Base-by-base conservation (phyloP, 2,797 vertebrate species). In the Syngnathus acus region DNA sequence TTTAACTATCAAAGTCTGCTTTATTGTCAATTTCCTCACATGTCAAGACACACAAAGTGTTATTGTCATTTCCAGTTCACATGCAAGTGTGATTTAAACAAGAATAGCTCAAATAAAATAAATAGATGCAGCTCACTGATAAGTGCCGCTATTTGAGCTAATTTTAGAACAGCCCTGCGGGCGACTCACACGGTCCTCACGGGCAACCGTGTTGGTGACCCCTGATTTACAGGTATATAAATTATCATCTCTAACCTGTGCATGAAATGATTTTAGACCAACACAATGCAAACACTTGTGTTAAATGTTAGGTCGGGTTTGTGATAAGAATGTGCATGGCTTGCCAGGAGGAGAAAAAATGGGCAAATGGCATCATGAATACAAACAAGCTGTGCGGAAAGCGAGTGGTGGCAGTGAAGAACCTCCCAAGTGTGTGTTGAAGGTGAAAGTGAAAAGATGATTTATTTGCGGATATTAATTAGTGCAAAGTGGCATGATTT, bases 381-480 rank as follows among this genome's bases (percentile, higher is more conserved):
- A 43, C 10, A 43, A 39, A 6, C 0, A 40, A n/a, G 59, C n/a
- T 40, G 59, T 61, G 59, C n/a, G 43, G 10, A 59, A 59, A 59
- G 57, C 38, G 14, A 37, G 8, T 53, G n/a, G 4, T 21, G 51
- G 51, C 1, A 9, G 51, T 55, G 23, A 55, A 32, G 23, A 61
- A 61, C 38, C 19, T 61, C n/a, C 23, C 48, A n/a, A n/a, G 19
- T 38, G 16, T 13, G 39, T 47, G 21, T 39, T 5, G 21, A 55
- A n/a, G 11, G 38, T 21, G 32, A 4, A 54, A 23, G 32, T 40
- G 64, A 40, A 42, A 50, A 55, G 11, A 23, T 42, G 32, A 32
- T 32, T 32, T 5, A 0, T 37, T 65, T 62, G 69, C 37, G 68
- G 65, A 65, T 65, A 64, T 54, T 48, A 2, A 64, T 66, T 47